Percentiles rank a stretch among this genome's conserved stretches.
Evolutionary conservation across 2,888 invertebrate species (phyloP).

Genomic region (Xanthia togata): DNA sequence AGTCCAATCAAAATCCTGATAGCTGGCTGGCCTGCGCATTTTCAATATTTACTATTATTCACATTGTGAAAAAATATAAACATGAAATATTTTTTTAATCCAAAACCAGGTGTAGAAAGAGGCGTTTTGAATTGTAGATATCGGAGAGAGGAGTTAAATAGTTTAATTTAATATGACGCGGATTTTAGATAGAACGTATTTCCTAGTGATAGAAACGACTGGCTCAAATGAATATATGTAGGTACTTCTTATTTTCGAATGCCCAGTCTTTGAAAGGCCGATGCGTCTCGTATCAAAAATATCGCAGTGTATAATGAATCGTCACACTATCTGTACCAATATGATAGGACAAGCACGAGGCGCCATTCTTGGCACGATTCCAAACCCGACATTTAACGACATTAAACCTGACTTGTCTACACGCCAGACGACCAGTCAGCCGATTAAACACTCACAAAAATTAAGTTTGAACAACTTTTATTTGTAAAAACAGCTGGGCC

Average conservation of each 20-base stretch:
- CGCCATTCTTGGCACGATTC: constrained; percentile 51
- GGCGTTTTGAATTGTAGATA: neutral
- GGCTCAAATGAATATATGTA: neutral
- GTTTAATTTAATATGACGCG: neutral
- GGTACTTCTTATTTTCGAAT: constrained; percentile 13
- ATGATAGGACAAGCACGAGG: constrained; percentile 18
- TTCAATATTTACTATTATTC: neutral
- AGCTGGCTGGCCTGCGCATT: neutral
- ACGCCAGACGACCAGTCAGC: constrained; percentile 14
- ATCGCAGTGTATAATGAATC: constrained; percentile 22
- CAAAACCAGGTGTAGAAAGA: neutral
- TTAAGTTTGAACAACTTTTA: neutral
- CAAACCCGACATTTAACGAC: constrained; percentile 37
- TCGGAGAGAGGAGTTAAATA: neutral
- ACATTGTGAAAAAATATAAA: constrained; percentile 14
- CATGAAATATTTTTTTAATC: constrained; percentile 23
- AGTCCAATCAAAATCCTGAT: neutral
- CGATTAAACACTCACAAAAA: constrained; percentile 17
- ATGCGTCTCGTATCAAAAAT: constrained; percentile 35
- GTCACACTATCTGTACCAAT: constrained; percentile 25
- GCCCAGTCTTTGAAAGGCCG: neutral
- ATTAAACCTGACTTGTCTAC: constrained; percentile 38
- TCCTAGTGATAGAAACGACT: neutral
- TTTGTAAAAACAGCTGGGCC: constrained; percentile 17
- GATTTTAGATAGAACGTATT: neutral